A percentile compares a stretch with the other conserved stretches of the same genome.
phyloP scores from a whole-genome alignment of 2,888 invertebrate species.

The Apoda limacodes region DNA sequence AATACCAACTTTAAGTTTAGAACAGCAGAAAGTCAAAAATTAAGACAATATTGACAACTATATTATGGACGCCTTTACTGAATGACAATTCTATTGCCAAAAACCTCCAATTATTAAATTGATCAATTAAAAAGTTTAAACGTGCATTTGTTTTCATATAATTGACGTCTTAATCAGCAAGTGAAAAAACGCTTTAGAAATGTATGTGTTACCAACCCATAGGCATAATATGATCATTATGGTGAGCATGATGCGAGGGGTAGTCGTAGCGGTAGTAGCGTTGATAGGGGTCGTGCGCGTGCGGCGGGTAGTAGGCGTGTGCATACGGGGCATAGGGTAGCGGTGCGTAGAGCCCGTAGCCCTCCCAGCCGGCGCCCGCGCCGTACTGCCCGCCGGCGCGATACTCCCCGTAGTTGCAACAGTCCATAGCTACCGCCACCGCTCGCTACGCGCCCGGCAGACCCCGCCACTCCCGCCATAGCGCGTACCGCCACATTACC shows the following conservation, averaged over 20 bases:
- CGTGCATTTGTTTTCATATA: not conserved
- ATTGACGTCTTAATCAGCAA: conserved; percentile 2
- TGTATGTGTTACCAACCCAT: conserved; percentile 47
- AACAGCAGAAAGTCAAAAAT: too few relatives aligned
- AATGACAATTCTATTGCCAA: too few relatives aligned
- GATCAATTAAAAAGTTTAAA: too few relatives aligned
- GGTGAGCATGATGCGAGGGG: conserved; percentile 48
- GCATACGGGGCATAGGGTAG: conserved; percentile 26
- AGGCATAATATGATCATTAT: conserved; percentile 53
- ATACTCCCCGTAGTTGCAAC: conserved; percentile 65
- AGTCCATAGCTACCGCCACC: conserved; percentile 53
- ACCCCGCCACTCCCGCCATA: conserved; percentile 34
- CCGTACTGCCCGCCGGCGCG: conserved; percentile 42
- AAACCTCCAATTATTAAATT: too few relatives aligned
- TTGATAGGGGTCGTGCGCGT: conserved; percentile 52
- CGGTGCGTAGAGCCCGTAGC: conserved; percentile 44
- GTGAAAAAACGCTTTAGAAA: too few relatives aligned
- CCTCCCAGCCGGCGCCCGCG: conserved; percentile 41
- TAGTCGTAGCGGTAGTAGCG: conserved; percentile 62
- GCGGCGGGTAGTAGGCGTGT: conserved; percentile 28
- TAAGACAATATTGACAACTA: too few relatives aligned
- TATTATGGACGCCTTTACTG: too few relatives aligned
- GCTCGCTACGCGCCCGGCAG: conserved; percentile 43
- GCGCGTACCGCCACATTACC: conserved; percentile 40
- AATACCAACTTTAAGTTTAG: too few relatives aligned